Evolutionary conservation across 2,113 vertebrate genomes (phyloP).

Genomic region (Eurystomus gularis): DNA sequence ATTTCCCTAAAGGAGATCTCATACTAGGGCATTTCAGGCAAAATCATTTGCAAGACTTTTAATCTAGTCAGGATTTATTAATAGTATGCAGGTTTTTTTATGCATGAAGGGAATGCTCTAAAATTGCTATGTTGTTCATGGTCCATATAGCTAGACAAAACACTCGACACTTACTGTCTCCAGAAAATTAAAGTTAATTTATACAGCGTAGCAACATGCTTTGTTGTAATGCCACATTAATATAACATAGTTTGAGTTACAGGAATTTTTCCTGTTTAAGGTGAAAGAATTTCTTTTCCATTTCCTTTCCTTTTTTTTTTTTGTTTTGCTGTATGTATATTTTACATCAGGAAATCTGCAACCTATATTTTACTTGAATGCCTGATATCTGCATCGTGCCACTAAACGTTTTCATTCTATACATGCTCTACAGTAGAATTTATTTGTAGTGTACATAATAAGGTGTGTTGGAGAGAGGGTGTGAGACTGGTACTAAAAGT

Average conservation of each 20-base stretch:
- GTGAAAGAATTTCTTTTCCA: not conserved
- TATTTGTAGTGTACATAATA: not conserved
- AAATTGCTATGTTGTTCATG: slow-evolving; percentile 56
- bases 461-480: not conserved
- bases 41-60: slow-evolving; percentile 73
- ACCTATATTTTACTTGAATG: not conserved
- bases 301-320: not conserved
- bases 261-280: not conserved
- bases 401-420: not conserved
- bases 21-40: slow-evolving; percentile 69
- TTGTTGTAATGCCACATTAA: not conserved
- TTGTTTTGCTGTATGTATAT: not conserved
- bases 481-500: not conserved
- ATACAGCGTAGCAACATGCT: slow-evolving; percentile 16
- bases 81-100: slow-evolving; percentile 46
- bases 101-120: slow-evolving; percentile 44
- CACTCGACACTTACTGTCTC: slow-evolving; percentile 39
- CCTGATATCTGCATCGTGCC: not conserved
- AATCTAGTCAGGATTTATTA: slow-evolving; percentile 74
- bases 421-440: not conserved
- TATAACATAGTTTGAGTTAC: not conserved
- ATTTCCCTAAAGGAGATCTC: slow-evolving; percentile 73
- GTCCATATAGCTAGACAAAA: slow-evolving; percentile 58
- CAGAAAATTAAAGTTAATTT: slow-evolving; percentile 66
- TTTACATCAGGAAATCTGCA: not conserved